phyloP scores from a whole-genome alignment of 2,113 vertebrate species.

The Eolophus roseicapilla region DNA sequence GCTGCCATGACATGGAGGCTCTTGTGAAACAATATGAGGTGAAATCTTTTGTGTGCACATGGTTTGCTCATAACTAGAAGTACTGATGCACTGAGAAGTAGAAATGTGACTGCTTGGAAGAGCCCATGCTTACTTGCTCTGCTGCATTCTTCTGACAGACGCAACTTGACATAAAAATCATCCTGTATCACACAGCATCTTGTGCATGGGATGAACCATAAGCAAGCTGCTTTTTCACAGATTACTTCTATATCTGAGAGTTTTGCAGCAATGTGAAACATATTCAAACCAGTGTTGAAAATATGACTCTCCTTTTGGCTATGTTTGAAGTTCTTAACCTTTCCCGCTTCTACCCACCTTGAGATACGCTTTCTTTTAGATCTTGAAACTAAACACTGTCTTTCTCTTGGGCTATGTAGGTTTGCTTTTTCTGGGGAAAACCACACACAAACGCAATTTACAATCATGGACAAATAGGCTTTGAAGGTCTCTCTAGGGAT shows the following conservation, averaged over 20 bases:
- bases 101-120: neutral
- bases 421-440: constrained; percentile 20
- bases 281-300: neutral
- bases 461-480: neutral
- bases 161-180: neutral
- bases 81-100: neutral
- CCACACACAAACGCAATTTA: neutral
- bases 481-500: neutral
- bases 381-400: neutral
- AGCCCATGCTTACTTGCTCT: neutral
- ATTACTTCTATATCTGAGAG: neutral
- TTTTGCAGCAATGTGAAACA: neutral
- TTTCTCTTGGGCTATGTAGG: constrained; percentile 3
- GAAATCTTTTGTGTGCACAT: neutral
- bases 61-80: neutral
- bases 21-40: neutral
- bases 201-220: neutral
- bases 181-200: neutral
- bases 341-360: neutral
- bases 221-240: neutral
- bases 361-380: neutral
- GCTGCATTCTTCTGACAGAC: neutral
- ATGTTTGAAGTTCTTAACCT: constrained; percentile 21
- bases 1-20: neutral
- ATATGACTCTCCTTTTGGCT: neutral